Conservation (phyloP, 2,113 vertebrate genomes). For the Clinocottus analis region DNA sequence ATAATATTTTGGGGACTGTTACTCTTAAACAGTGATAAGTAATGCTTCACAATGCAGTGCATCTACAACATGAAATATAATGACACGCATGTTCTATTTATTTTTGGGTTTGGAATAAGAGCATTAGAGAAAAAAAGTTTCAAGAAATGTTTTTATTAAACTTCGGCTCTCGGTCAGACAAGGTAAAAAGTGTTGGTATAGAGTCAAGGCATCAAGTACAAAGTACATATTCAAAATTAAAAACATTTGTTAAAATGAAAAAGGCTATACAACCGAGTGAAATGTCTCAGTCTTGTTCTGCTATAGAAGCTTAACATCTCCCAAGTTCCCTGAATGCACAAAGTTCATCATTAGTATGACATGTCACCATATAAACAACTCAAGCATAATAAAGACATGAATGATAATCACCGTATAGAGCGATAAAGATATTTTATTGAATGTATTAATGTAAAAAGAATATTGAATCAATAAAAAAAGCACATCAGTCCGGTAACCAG, state of each 20-base stretch:
- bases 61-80: not conserved
- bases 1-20: not conserved
- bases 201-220: conserved; percentile 8
- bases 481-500: conserved; percentile 7
- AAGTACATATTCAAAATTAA: not conserved
- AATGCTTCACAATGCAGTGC: not conserved
- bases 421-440: conserved; percentile 9
- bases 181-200: not conserved
- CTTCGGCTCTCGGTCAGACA: conserved; percentile 10
- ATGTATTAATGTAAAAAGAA: conserved; percentile 17
- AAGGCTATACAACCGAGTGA: not conserved
- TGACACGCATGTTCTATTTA: not conserved
- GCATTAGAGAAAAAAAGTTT: not conserved
- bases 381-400: too few relatives aligned
- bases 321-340: not conserved
- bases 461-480: not conserved
- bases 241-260: not conserved
- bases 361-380: not conserved
- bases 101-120: conserved; percentile 1
- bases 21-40: not conserved
- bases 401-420: too few relatives aligned
- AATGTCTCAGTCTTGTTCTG: not conserved
- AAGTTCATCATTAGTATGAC: conserved; percentile 5
- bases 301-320: not conserved
- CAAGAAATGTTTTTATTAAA: conserved; percentile 30